phyloP scores from a whole-genome alignment of 2,797 vertebrate genomes.

The Poecilia gillii region DNA sequence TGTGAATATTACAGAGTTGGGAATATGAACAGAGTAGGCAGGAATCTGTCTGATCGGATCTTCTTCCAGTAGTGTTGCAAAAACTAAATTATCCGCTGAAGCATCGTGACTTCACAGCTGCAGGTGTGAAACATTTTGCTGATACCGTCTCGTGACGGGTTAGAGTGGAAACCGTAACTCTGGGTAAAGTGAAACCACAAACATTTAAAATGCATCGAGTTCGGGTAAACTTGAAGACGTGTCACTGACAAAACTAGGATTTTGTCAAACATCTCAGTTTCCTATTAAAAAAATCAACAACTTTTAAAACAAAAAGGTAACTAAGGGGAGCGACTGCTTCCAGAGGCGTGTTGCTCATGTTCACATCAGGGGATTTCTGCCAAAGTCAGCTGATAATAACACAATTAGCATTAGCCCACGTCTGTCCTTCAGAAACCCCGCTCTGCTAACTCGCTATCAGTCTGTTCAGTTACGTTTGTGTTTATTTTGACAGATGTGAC shows the following conservation, averaged over 20 bases:
- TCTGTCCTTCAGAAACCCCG: constrained; percentile 14
- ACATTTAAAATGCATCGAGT: constrained; percentile 28
- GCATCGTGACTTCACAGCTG: neutral
- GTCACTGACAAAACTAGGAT: neutral
- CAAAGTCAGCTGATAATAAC: constrained; percentile 42
- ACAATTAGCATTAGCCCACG: constrained; percentile 30
- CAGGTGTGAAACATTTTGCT: neutral
- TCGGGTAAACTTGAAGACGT: constrained; percentile 14
- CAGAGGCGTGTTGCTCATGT: constrained; percentile 5
- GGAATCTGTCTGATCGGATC: constrained; percentile 30
- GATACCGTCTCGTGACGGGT: constrained; percentile 24
- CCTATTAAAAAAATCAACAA: constrained; percentile 17
- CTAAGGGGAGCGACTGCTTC: constrained; percentile 5
- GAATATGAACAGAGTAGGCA: constrained; percentile 37
- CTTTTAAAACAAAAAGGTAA: constrained; percentile 28
- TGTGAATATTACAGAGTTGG: constrained; percentile 35
- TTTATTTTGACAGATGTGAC: constrained; percentile 56
- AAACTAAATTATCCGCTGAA: constrained; percentile 27
- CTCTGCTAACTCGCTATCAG: constrained; percentile 2
- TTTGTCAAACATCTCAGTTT: constrained; percentile 25
- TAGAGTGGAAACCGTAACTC: constrained; percentile 20
- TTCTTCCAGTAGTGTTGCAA: constrained; percentile 41
- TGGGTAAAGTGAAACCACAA: constrained; percentile 34
- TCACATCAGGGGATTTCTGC: constrained; percentile 55
- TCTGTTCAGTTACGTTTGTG: constrained; percentile 24